Conservation (phyloP, 2,888 invertebrate genomes). For the Neoaliturus tenellus region DNA sequence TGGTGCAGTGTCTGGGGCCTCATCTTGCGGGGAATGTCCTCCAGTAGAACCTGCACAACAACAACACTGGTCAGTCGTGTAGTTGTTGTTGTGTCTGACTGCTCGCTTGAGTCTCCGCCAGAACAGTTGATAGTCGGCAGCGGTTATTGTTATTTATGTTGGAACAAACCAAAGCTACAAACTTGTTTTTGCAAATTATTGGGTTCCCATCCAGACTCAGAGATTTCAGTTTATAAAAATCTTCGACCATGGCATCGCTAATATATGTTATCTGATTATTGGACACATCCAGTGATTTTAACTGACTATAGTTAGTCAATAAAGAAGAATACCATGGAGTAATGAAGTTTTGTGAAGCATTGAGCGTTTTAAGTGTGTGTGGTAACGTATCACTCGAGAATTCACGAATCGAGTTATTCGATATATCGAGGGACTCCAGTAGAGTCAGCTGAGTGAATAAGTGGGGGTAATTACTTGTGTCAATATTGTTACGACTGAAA, state of each 20-base stretch:
- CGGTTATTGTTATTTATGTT: conserved; percentile 69
- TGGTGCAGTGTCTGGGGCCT: too few species aligned
- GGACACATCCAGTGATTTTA: conserved; percentile 73
- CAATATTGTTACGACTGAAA: conserved; percentile 29
- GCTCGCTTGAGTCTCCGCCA: too few species aligned
- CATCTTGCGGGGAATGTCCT: too few species aligned
- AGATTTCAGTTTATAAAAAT: conserved; percentile 73
- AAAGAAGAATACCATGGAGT: conserved; percentile 75
- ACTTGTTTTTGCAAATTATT: conserved; percentile 75
- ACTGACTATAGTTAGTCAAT: conserved; percentile 71
- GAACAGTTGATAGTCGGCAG: too few species aligned
- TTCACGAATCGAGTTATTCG: conserved; percentile 10
- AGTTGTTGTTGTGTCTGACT: too few species aligned
- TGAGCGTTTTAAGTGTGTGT: conserved; percentile 73
- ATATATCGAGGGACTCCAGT: conserved; percentile 1
- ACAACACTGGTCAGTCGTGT: too few species aligned
- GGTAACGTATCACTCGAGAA: background rate
- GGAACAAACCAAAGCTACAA: conserved; percentile 71
- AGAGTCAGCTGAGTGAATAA: background rate
- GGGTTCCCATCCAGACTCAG: conserved; percentile 77
- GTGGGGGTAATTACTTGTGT: background rate
- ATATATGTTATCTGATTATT: conserved; percentile 77
- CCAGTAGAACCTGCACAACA: too few species aligned
- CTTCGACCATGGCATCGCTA: conserved; percentile 76
- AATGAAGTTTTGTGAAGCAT: conserved; percentile 76